phyloP scores from a whole-genome alignment of 2,888 invertebrate genomes.

The Homarus gammarus region DNA sequence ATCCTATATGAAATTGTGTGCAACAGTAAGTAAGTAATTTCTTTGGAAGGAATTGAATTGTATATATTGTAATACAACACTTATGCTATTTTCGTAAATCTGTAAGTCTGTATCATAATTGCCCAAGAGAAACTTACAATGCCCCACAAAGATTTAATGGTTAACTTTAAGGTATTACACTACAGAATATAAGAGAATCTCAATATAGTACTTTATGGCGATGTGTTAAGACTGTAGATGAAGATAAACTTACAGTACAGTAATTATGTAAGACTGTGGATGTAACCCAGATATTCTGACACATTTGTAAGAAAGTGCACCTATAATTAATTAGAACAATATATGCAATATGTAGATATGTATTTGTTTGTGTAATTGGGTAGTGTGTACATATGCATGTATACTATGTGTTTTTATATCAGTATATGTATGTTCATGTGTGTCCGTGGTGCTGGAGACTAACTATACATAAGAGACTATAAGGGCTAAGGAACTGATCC shows the following conservation, averaged over 20 bases:
- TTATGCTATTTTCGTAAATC: not conserved
- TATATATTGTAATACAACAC: not conserved
- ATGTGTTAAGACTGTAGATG: not conserved
- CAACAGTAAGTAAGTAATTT: not conserved
- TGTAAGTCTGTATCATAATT: conserved; percentile 6
- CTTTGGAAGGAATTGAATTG: not conserved
- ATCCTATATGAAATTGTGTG: not conserved
- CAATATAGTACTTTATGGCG: not conserved
- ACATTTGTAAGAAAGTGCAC: not conserved
- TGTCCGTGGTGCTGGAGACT: not conserved
- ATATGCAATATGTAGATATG: not conserved
- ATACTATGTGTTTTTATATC: conserved; percentile 2
- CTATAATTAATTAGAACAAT: not conserved
- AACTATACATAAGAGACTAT: not conserved
- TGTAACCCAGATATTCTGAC: not conserved
- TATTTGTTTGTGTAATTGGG: conserved; percentile 23
- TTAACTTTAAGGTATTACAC: not conserved
- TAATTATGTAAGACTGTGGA: not conserved
- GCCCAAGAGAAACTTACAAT: not conserved
- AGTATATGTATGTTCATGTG: not conserved
- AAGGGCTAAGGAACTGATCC: too few species aligned
- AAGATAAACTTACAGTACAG: not conserved
- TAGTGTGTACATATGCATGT: not conserved
- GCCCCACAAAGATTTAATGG: not conserved
- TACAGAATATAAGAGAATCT: not conserved